phyloP scores from a whole-genome alignment of 2,113 vertebrate species.

The Riparia riparia region DNA sequence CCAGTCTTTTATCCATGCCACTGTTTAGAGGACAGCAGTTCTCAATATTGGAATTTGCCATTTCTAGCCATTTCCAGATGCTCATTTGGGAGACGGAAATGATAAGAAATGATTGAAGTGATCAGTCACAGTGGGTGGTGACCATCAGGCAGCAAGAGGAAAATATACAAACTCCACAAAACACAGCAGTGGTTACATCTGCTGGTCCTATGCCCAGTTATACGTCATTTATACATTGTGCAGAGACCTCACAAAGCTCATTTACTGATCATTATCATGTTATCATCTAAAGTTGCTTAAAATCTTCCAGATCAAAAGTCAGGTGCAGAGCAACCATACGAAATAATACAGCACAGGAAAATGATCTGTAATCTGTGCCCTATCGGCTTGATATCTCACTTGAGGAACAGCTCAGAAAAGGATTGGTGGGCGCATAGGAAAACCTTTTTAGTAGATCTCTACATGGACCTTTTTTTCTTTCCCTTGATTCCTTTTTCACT shows the following conservation, averaged over 20 bases:
- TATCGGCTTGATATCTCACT: background rate
- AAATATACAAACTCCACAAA: background rate
- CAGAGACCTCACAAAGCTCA: background rate
- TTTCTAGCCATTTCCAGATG: background rate
- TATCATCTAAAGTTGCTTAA: background rate
- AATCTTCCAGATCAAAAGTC: background rate
- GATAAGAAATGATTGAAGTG: background rate
- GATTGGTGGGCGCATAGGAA: fast-evolving
- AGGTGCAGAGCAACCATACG: background rate
- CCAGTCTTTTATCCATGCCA: background rate
- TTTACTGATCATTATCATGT: background rate
- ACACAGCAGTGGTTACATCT: background rate
- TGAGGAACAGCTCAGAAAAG: background rate
- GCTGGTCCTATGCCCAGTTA: background rate
- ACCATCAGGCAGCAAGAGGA: background rate
- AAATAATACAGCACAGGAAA: background rate
- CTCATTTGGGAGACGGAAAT: background rate
- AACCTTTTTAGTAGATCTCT: background rate
- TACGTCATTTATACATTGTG: background rate
- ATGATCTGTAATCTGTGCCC: background rate
- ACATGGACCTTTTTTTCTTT: background rate
- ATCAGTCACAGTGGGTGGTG: background rate
- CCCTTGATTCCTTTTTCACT: background rate
- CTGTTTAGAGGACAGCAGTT: background rate
- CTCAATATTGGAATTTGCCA: background rate